Evolutionary conservation across 2,888 invertebrate genomes (phyloP).

Genomic region (Eupithecia dodoneata): DNA sequence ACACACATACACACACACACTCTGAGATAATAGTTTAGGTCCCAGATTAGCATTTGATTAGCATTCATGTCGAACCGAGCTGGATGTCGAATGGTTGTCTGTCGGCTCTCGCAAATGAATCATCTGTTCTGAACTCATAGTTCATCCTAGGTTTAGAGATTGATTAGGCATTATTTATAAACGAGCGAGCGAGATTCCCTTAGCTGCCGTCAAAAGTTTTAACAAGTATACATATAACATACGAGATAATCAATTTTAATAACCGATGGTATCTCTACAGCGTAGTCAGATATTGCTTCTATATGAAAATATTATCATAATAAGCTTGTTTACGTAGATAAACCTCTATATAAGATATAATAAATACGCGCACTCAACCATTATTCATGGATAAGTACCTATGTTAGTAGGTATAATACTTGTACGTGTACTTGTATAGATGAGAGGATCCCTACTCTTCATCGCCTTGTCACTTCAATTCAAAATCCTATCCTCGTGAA

Average conservation of each 20-base stretch:
- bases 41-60: not conserved
- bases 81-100: not conserved
- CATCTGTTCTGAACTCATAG: not conserved
- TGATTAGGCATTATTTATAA: not conserved
- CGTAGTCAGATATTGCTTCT: not conserved
- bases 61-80: not conserved
- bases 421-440: constrained; percentile 9
- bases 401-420: not conserved
- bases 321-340: not conserved
- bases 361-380: not conserved
- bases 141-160: not conserved
- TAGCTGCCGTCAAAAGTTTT: not conserved
- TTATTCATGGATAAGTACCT: not conserved
- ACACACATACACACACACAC: not conserved
- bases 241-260: not conserved
- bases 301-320: not conserved
- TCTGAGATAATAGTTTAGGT: not conserved
- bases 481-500: constrained; percentile 56
- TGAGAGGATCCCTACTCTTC: constrained; percentile 51
- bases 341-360: not conserved
- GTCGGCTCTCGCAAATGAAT: not conserved
- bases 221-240: not conserved
- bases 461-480: constrained; percentile 63
- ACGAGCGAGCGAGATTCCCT: not conserved
- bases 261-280: not conserved